Evolutionary conservation across 2,888 invertebrate species (phyloP).

Genomic region (Micoletzkya japonica): DNA sequence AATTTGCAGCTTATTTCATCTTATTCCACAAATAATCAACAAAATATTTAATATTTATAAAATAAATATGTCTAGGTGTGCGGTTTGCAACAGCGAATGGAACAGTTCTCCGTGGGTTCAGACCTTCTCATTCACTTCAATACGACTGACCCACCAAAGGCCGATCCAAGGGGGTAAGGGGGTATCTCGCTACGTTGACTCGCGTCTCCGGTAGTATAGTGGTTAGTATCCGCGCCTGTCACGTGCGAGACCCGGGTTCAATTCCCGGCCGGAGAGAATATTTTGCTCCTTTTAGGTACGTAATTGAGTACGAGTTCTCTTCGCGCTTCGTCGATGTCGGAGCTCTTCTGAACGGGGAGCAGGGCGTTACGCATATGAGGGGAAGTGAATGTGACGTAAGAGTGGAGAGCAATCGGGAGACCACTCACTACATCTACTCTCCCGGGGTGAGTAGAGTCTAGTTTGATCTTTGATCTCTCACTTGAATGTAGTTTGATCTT

Average conservation of each 20-base stretch:
- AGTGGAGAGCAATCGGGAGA: constrained; percentile 64
- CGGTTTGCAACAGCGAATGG: constrained; percentile 62
- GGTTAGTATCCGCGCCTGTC: background rate
- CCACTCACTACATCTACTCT: constrained; percentile 66
- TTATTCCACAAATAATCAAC: background rate
- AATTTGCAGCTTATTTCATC: background rate
- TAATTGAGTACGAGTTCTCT: constrained; percentile 95
- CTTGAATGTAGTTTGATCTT: background rate
- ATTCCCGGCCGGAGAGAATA: background rate
- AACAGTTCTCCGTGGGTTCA: constrained; percentile 56
- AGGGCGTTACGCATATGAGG: constrained; percentile 51
- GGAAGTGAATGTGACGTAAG: constrained; percentile 79
- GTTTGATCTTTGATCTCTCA: background rate
- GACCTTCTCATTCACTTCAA: constrained; percentile 62
- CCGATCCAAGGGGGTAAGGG: constrained; percentile 93
- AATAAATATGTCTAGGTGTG: constrained; percentile 41
- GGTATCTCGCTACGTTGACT: background rate
- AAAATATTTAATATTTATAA: background rate
- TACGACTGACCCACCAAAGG: constrained; percentile 68
- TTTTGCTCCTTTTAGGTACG: constrained; percentile 39
- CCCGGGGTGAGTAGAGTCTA: constrained; percentile 60
- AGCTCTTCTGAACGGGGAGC: constrained; percentile 68
- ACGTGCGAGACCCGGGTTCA: background rate
- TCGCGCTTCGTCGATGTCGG: constrained; percentile 97
- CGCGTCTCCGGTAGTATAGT: background rate